These are phyloP conservation scores for Bucco capensis DNA, from an alignment of 2,113 vertebrate species.

Conservation along the genomic window DNA sequence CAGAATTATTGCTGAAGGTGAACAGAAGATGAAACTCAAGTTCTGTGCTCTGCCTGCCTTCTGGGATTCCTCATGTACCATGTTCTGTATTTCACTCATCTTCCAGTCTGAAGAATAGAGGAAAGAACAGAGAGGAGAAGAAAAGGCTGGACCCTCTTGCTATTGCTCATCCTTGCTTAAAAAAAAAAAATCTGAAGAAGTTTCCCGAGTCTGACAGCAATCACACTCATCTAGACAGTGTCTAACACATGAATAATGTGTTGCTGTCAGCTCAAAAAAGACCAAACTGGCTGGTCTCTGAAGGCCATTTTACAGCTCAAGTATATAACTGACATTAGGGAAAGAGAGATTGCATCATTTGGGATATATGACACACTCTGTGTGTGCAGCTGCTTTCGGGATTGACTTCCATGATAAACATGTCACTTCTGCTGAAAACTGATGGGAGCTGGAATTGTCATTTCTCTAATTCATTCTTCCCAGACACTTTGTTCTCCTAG, in stretches of 20 bases:
- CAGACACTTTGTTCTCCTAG: not conserved
- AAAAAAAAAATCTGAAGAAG: not conserved
- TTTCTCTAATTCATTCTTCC: not conserved
- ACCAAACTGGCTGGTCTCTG: not conserved
- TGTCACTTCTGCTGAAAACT: conserved; percentile 4
- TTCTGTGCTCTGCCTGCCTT: not conserved
- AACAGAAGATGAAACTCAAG: conserved; percentile 18
- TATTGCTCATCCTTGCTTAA: not conserved
- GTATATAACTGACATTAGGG: not conserved
- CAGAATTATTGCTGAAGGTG: conserved; percentile 10
- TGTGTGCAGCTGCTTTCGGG: not conserved
- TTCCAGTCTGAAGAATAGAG: not conserved
- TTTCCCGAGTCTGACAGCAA: not conserved
- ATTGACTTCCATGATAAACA: conserved; percentile 4
- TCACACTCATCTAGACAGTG: not conserved
- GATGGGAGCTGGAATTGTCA: not conserved
- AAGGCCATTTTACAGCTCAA: not conserved
- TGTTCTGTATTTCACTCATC: not conserved
- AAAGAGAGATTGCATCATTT: conserved; percentile 5
- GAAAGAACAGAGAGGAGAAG: not conserved
- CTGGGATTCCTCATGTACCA: accelerated
- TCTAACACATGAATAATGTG: not conserved
- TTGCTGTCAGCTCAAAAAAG: not conserved
- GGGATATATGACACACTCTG: not conserved
- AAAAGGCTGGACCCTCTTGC: not conserved